phyloP scores from a whole-genome alignment of 2,113 vertebrate species.

The Dryoscopus gambensis region DNA sequence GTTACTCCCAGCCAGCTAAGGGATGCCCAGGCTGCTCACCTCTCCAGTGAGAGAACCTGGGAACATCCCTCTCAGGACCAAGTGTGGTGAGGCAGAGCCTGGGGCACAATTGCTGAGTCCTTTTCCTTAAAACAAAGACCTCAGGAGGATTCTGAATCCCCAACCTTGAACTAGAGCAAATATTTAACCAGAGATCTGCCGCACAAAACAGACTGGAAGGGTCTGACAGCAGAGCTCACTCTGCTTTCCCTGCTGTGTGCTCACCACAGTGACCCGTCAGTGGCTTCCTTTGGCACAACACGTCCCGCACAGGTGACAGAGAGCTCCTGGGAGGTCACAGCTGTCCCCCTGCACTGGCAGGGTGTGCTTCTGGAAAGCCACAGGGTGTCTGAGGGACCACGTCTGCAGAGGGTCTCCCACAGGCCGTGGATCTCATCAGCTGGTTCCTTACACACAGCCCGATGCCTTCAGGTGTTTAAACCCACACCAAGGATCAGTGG shows the following conservation, averaged over 20 bases:
- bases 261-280: fast-evolving
- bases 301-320: background rate
- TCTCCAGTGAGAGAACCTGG: background rate
- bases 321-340: background rate
- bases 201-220: background rate
- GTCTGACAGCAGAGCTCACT: background rate
- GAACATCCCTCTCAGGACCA: background rate
- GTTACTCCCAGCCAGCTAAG: background rate
- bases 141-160: background rate
- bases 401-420: background rate
- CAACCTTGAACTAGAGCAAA: background rate
- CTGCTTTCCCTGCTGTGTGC: background rate
- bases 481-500: background rate
- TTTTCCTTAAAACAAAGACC: background rate
- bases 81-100: background rate
- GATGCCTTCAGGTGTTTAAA: background rate
- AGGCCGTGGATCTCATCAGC: background rate
- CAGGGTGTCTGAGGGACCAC: background rate
- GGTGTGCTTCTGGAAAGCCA: background rate
- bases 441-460: background rate
- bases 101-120: background rate
- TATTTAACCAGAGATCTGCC: background rate
- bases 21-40: background rate
- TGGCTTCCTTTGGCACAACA: background rate
- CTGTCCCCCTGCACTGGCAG: fast-evolving